Evolutionary conservation across 2,888 invertebrate genomes (phyloP).

Genomic region (Oxyteleia sp.): DNA sequence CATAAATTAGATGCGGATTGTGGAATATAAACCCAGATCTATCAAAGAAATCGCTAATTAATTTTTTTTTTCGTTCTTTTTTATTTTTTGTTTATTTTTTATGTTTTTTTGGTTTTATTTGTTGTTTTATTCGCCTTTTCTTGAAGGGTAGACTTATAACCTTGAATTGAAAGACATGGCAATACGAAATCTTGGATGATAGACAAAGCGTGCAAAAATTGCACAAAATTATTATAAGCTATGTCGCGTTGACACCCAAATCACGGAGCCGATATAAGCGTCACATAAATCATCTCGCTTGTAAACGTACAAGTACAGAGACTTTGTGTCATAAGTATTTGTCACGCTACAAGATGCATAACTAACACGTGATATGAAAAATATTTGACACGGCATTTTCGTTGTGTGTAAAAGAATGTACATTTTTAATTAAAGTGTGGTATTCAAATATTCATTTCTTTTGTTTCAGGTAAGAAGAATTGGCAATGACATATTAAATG

Average conservation of each 20-base stretch:
- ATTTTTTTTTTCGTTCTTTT: too few relatives aligned
- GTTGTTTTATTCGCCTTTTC: too few relatives aligned
- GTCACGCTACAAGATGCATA: constrained; percentile 4
- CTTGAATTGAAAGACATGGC: neutral
- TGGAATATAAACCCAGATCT: constrained; percentile 20
- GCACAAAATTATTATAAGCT: constrained; percentile 17
- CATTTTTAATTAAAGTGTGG: neutral
- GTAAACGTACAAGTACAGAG: constrained; percentile 25
- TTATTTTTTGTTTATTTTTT: too few relatives aligned
- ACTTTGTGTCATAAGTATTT: constrained; percentile 16
- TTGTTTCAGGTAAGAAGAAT: too few relatives aligned
- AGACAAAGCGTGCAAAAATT: neutral
- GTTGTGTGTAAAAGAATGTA: neutral
- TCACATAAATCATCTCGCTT: constrained; percentile 26
- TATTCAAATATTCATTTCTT: too few relatives aligned
- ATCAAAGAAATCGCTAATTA: constrained; percentile 38
- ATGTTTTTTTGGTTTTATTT: too few relatives aligned
- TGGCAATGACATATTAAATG: too few relatives aligned
- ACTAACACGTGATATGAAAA: constrained; percentile 2
- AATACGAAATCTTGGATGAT: neutral
- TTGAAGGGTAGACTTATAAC: constrained; percentile 9
- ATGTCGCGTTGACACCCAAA: constrained; percentile 12
- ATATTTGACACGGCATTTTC: neutral
- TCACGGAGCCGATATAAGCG: constrained; percentile 23
- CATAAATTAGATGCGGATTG: constrained; percentile 17